These are phyloP conservation scores for Struthidea cinerea DNA, from an alignment of 2,113 vertebrate species.

Conservation along the genomic window DNA sequence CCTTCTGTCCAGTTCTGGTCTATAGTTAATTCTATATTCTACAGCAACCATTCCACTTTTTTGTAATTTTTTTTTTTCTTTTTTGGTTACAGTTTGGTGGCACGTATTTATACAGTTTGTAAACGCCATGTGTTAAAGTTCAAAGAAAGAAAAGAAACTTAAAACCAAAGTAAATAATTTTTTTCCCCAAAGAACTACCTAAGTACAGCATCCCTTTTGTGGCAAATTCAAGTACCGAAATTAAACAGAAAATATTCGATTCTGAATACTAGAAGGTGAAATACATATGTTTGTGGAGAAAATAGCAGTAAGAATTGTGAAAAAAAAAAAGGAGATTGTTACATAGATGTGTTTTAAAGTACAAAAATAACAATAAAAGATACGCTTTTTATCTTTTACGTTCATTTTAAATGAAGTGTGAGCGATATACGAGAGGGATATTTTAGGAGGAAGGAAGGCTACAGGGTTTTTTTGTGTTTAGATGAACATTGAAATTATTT, in stretches of 20 bases:
- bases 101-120: slow-evolving; percentile 52
- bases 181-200: neutral
- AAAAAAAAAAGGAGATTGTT: neutral
- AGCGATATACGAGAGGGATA: neutral
- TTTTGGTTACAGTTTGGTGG: slow-evolving; percentile 75
- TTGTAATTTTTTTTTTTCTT: slow-evolving; percentile 23
- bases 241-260: slow-evolving; percentile 30
- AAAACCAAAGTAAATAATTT: slow-evolving; percentile 3
- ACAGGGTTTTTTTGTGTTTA: neutral
- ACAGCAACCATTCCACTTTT: slow-evolving; percentile 64
- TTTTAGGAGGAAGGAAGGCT: slow-evolving; percentile 11
- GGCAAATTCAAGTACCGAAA: slow-evolving; percentile 52
- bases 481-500: neutral
- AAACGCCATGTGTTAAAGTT: slow-evolving; percentile 50
- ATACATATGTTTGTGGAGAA: slow-evolving; percentile 25
- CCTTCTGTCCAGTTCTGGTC: slow-evolving; percentile 69
- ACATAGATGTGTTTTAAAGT: slow-evolving; percentile 32
- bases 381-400: neutral
- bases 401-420: neutral
- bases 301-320: neutral
- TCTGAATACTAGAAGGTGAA: neutral
- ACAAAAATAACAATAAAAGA: slow-evolving; percentile 59
- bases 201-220: slow-evolving; percentile 51
- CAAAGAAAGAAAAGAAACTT: slow-evolving; percentile 21
- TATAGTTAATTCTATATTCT: slow-evolving; percentile 77